These are phyloP conservation scores for Pristionchus arcanus DNA, from an alignment of 2,888 invertebrate species.

Conservation along the genomic window DNA sequence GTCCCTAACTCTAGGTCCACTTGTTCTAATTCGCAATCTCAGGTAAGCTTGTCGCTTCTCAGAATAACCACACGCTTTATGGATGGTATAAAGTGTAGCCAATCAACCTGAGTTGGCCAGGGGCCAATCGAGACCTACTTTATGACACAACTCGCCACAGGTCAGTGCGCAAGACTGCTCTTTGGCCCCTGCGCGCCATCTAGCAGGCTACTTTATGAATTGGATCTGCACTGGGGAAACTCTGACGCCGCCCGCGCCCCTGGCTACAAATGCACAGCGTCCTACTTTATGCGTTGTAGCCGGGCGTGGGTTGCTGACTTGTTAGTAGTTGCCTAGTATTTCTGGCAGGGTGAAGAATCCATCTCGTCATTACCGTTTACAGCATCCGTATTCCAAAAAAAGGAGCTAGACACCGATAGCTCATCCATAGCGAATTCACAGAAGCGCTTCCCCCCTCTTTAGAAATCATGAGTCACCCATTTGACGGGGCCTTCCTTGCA, in stretches of 20 bases:
- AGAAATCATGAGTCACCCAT: too few species aligned
- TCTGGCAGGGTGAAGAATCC: too few species aligned
- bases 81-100: not conserved
- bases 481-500: too few species aligned
- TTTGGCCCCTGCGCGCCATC: not conserved
- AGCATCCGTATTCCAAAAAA: too few species aligned
- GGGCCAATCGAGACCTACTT: not conserved
- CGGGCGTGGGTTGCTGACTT: too few species aligned
- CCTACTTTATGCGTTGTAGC: too few species aligned
- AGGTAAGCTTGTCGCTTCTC: not conserved
- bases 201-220: conserved; percentile 23
- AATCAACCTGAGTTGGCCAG: conserved; percentile 10
- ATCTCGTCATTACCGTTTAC: too few species aligned
- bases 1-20: too few species aligned
- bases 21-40: not conserved
- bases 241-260: not conserved
- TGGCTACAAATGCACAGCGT: not conserved
- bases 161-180: not conserved
- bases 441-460: too few species aligned
- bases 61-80: not conserved
- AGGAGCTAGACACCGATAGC: too few species aligned
- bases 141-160: not conserved
- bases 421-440: too few species aligned
- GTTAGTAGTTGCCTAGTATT: too few species aligned
- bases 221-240: not conserved